Percentiles rank a stretch among this genome's conserved stretches.
Evolutionary conservation across 2,113 vertebrate species (phyloP).

Genomic region (Lamprologus ornatipinnis): DNA sequence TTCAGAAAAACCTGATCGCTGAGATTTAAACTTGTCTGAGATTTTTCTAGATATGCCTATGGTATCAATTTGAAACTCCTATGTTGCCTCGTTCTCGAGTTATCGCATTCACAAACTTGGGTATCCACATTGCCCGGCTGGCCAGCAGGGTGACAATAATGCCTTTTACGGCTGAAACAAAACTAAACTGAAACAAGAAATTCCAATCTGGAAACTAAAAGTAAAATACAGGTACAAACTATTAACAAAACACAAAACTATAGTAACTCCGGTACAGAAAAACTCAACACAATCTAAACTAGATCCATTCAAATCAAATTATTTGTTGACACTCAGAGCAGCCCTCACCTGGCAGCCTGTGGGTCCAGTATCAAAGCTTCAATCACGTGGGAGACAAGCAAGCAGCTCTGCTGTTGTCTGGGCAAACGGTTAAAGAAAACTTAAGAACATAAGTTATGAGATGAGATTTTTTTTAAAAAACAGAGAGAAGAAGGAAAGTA

Average conservation of each 20-base stretch:
- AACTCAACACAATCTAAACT: background rate
- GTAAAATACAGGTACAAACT: background rate
- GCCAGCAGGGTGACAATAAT: background rate
- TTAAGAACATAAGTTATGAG: background rate
- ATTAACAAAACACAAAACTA: background rate
- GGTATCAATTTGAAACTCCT: background rate
- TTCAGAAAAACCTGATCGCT: background rate
- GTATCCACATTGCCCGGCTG: background rate
- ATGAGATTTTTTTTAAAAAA: fast-evolving
- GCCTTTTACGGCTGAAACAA: background rate
- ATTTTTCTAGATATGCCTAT: background rate
- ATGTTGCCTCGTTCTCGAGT: background rate
- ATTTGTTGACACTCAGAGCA: background rate
- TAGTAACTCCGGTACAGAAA: background rate
- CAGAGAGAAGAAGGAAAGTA: background rate
- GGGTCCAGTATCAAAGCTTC: slow-evolving; percentile 94
- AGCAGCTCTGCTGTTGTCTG: slow-evolving; percentile 95
- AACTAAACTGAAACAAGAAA: background rate
- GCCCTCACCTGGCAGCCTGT: slow-evolving; percentile 83
- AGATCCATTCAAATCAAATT: background rate
- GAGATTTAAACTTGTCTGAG: background rate
- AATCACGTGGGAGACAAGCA: slow-evolving; percentile 89
- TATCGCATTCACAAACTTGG: background rate
- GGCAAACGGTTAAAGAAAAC: slow-evolving; percentile 39
- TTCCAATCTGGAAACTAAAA: background rate